Conservation (phyloP, 2,888 invertebrate species). For the Idaea biselata region DNA sequence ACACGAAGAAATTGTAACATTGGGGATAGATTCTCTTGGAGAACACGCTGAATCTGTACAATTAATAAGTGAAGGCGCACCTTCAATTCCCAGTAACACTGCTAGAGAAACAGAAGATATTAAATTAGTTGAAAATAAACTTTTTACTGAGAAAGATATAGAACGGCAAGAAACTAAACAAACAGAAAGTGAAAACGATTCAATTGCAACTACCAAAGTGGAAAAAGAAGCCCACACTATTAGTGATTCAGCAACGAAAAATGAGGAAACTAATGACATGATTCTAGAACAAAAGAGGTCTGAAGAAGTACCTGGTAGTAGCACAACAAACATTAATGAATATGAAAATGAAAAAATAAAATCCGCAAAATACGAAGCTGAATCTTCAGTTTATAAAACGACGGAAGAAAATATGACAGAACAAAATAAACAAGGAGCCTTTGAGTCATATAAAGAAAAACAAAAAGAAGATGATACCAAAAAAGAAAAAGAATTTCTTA, state of each 20-base stretch:
- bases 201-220: neutral
- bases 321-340: no score
- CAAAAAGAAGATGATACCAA: neutral
- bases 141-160: neutral
- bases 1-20: neutral
- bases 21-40: neutral
- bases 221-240: constrained; percentile 4
- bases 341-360: no score
- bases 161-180: neutral
- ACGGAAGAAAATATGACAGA: neutral
- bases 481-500: neutral
- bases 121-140: neutral
- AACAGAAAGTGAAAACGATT: constrained; percentile 2
- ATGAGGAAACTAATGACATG: neutral
- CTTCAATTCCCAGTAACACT: neutral
- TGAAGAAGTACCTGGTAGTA: neutral
- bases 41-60: neutral
- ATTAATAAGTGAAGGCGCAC: no score
- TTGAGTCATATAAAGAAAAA: no score
- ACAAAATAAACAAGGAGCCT: no score
- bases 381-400: neutral
- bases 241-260: neutral
- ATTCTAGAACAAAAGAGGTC: neutral
- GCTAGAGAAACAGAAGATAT: neutral
- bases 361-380: constrained; percentile 2